Base-by-base conservation (phyloP, 2,797 vertebrate genomes). In the Microtus californicus region DNA sequence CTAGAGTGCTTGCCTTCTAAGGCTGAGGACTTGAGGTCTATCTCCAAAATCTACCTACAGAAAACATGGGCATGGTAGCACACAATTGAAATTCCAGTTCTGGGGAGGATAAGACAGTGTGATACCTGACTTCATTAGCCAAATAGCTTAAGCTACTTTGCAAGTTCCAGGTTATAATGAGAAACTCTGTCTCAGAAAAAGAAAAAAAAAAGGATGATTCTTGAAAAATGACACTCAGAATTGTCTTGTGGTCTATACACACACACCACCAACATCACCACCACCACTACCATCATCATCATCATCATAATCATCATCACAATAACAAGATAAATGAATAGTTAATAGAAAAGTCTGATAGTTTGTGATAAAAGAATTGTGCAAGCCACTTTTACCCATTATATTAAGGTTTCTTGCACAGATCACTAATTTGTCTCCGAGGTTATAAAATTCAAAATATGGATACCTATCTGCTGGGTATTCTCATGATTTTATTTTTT, bases 401-500 rank as follows among this genome's bases (percentile, higher is more conserved):
- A 67, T 13, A 37, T 91, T 85, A 83, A 96, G n/a, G 25, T 76
- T 78, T 95, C 54, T 92, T 83, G 67, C 45, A 69, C 48, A 94
- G 77, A 82, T 56, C 89, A 87, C 88, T 79, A 96, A 91, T 90
- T 74, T 97, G 85, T 34, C 8, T 77, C 59, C 69, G 54, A 91
- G 67, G 45, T 89, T 92, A 71, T 91, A 90, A 92, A 93, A 79
- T 81, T 67, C 13, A 59, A 92, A 97, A 85, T 91, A 83, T 4
- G 63, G 92, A 61, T 3, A 87, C 51, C 86, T 93, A 67, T 40
- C 87, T 95, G 25, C 67, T 65, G 71, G 74, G 94, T 88, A 94
- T 56, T 95, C 78, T 95, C 88, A 54, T 97, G 90, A 93, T 91
- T 88, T 80, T 93, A 85, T 95, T 90, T 94, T 83, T 95, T 96